These are phyloP conservation scores for Xenopus borealis DNA, from an alignment of 2,113 vertebrate species.

Conservation along the genomic window DNA sequence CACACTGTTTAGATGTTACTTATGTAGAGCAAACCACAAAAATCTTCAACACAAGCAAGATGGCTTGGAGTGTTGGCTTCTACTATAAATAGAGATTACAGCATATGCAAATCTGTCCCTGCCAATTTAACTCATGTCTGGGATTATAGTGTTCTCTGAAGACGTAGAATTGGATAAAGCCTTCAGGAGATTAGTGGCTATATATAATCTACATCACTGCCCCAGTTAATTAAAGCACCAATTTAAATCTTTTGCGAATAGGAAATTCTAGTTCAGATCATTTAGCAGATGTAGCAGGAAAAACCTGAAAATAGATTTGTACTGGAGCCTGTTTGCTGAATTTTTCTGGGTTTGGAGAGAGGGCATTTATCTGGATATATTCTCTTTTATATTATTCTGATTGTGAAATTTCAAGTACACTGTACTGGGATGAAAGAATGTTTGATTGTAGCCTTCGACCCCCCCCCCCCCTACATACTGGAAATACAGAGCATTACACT, in stretches of 20 bases:
- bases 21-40: slow-evolving; percentile 5
- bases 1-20: slow-evolving; percentile 12
- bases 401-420: too few species aligned
- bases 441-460: too few species aligned
- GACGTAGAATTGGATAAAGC: slow-evolving; percentile 51
- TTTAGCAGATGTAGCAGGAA: background rate
- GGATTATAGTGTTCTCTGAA: slow-evolving; percentile 53
- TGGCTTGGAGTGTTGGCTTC: slow-evolving; percentile 46
- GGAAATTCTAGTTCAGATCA: background rate
- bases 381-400: too few species aligned
- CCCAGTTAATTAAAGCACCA: slow-evolving; percentile 12
- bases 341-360: too few species aligned
- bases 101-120: slow-evolving; percentile 58
- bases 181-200: slow-evolving; percentile 54
- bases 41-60: slow-evolving; percentile 17
- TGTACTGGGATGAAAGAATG: too few species aligned
- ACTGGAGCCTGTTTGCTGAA: too few species aligned
- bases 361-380: too few species aligned
- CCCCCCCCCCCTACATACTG: too few species aligned
- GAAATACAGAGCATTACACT: too few species aligned
- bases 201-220: slow-evolving; percentile 45
- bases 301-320: background rate
- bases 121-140: slow-evolving; percentile 60
- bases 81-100: slow-evolving; percentile 68
- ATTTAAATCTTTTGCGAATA: slow-evolving; percentile 8